Conservation (phyloP, 2,888 invertebrate genomes). For the Anthoptus insignis region DNA sequence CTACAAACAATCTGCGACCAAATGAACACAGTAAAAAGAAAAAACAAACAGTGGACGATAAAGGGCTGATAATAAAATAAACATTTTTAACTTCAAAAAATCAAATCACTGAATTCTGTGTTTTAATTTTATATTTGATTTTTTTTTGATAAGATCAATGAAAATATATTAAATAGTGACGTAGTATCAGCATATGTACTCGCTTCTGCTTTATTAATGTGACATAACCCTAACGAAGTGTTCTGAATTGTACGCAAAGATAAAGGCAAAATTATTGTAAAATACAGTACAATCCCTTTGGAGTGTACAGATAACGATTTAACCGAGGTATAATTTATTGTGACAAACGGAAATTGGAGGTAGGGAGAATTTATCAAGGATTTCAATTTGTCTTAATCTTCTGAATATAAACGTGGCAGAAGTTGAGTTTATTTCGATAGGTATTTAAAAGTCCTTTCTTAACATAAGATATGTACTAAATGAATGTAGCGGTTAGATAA, state of each 20-base stretch:
- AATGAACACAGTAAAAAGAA: too few species aligned
- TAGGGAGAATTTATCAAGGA: conserved; percentile 1
- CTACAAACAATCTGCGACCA: too few species aligned
- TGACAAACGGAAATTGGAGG: conserved; percentile 8
- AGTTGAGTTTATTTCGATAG: not conserved
- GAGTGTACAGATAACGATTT: conserved; percentile 13
- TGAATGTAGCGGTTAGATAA: not conserved
- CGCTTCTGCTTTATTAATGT: too few species aligned
- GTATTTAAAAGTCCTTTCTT: not conserved
- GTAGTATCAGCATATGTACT: too few species aligned
- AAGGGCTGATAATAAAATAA: too few species aligned
- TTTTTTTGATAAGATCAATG: too few species aligned
- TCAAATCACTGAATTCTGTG: too few species aligned
- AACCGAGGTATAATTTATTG: conserved; percentile 19
- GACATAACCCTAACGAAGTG: not conserved
- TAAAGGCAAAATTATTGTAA: conserved; percentile 21
- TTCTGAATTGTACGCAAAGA: conserved; percentile 17
- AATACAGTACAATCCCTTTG: conserved; percentile 16
- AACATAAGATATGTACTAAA: too few species aligned
- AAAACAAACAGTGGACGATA: too few species aligned
- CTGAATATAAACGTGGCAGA: not conserved
- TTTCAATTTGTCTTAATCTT: conserved; percentile 17
- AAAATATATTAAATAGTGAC: too few species aligned
- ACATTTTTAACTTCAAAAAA: too few species aligned
- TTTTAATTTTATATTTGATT: too few species aligned